phyloP scores from a whole-genome alignment of 2,113 vertebrate species.

The Tetrao urogallus region DNA sequence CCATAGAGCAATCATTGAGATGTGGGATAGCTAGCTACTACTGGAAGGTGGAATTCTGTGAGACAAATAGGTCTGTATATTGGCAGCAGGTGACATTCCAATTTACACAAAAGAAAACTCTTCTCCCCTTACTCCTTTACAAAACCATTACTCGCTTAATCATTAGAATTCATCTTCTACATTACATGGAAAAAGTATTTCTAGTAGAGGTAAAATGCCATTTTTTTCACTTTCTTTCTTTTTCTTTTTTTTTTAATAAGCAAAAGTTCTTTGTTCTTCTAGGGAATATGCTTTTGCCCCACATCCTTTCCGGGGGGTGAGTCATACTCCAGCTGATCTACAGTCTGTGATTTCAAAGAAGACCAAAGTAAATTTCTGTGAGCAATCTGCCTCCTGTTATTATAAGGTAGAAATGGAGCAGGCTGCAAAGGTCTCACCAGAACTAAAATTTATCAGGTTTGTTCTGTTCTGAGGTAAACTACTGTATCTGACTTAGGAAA shows the following conservation, averaged over 20 bases:
- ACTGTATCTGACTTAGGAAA: constrained; percentile 40
- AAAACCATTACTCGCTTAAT: background rate
- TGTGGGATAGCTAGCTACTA: background rate
- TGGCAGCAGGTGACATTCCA: background rate
- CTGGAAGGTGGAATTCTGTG: background rate
- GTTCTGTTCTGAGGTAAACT: background rate
- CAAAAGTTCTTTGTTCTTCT: background rate
- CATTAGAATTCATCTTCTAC: background rate
- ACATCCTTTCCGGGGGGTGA: background rate
- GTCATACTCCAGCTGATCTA: background rate
- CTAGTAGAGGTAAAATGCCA: background rate
- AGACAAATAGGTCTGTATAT: background rate
- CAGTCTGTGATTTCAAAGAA: background rate
- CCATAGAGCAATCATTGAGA: background rate
- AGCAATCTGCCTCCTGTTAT: background rate
- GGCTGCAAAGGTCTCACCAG: background rate
- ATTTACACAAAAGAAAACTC: background rate
- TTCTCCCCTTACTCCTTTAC: background rate
- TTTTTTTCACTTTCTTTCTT: background rate
- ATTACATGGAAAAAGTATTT: background rate
- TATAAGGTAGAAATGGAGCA: background rate
- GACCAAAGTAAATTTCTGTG: background rate
- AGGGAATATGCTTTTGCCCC: background rate
- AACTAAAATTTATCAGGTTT: background rate
- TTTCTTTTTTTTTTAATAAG: background rate